Base-by-base conservation (phyloP, 2,888 invertebrate species). In the Caenorhabditis becei region DNA sequence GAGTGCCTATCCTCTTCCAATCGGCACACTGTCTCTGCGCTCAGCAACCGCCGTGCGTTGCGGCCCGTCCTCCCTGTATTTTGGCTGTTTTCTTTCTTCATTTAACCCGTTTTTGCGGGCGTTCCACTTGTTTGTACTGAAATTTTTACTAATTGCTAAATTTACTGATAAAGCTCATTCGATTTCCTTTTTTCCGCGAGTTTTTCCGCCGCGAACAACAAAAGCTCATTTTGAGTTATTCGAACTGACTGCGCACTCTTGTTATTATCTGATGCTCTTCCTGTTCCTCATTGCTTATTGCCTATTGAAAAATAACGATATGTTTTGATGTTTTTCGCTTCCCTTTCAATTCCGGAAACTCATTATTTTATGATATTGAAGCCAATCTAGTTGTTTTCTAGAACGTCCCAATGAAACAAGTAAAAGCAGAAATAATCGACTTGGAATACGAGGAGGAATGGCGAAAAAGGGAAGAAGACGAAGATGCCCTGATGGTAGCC, bases 401-500 rank as follows among this genome's bases (percentile, higher is more conserved):
- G 10, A 63, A 53, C 4, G 4, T 32, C 32, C 32, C 32, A 56
- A 81, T 82, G 77, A 74, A 74, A 14, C 82, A 77, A 65, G 82
- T 78, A 7, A 82, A 82, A 82, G 63, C 41, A 26, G 82, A 82
- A 70, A 44, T 82, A 2, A 74, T 82, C 1, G 82, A 82, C 65
- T 49, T 82, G 59, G 82, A 82, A 47, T 82, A 82, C 32, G 82
- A 82, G n/a, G 81, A 77, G 23, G 26, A 54, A 24, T 77, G 77
- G 82, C 16, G 41, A 44, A 56, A 69, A 20, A 41, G 24, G 5
- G 69, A 78, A 35, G 82, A 82, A 16, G 80, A 80, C 18, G 84
- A 84, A 18, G 84, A 84, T 54, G 80, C 82, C 23, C 56, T 84
- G 16, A 59, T 84, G 65, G 79, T 84, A 11, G 84, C 84, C 8